phyloP scores from a whole-genome alignment of 1,140 invertebrate genomes.

The Papilio aristodemus region DNA sequence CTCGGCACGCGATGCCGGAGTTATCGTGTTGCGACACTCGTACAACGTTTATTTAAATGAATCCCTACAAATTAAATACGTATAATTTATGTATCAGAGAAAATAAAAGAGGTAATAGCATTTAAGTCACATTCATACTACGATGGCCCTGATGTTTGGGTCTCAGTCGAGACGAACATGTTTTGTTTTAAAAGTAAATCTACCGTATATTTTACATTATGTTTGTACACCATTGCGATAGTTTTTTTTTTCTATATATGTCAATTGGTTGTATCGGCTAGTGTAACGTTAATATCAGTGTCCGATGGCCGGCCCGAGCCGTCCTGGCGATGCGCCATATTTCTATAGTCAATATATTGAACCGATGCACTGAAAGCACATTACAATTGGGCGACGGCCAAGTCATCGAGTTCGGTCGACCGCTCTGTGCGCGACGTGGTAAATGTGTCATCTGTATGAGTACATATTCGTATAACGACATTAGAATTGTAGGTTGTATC shows the following conservation, averaged over 20 bases:
- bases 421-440: background rate
- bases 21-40: conserved; percentile 10
- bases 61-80: background rate
- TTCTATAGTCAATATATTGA: background rate
- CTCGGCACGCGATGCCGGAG: background rate
- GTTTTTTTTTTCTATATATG: background rate
- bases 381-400: conserved; percentile 5
- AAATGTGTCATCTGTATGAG: background rate
- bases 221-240: background rate
- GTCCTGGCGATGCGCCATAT: conserved; percentile 6
- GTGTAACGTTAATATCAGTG: background rate
- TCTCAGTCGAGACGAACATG: too few species aligned
- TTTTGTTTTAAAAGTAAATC: too few species aligned
- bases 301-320: background rate
- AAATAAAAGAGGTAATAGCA: background rate
- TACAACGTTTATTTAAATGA: conserved; percentile 13
- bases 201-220: too few species aligned
- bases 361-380: conserved; percentile 15
- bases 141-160: background rate
- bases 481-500: too few species aligned
- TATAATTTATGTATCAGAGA: background rate
- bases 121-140: background rate
- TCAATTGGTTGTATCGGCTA: background rate
- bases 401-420: conserved; percentile 1
- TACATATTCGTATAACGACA: background rate